Evolutionary conservation across 2,113 vertebrate species (phyloP).

Genomic region (Aramus guarauna): DNA sequence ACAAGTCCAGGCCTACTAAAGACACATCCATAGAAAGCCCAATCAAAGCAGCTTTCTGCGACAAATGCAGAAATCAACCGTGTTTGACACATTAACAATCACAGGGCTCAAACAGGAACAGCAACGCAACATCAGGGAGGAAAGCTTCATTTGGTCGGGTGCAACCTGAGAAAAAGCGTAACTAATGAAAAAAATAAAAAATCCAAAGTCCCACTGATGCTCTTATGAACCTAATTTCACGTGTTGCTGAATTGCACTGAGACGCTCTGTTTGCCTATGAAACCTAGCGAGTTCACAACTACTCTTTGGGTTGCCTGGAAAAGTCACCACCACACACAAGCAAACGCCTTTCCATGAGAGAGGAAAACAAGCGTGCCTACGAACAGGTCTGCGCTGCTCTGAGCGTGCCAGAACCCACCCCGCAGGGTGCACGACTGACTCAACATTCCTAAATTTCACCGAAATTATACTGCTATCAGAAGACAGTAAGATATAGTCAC

Average conservation of each 20-base stretch:
- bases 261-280: rapidly evolving
- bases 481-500: background rate
- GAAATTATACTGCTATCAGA: background rate
- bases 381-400: background rate
- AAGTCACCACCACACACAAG: background rate
- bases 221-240: background rate
- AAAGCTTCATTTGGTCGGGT: background rate
- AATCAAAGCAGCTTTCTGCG: background rate
- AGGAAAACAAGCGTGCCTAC: rapidly evolving
- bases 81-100: background rate
- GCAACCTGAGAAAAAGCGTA: constrained; percentile 20
- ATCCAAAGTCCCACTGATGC: background rate
- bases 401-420: background rate
- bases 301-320: constrained; percentile 6
- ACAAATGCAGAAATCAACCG: background rate
- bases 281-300: background rate
- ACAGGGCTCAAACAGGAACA: background rate
- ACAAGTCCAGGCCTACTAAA: background rate
- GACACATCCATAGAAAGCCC: background rate
- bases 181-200: background rate
- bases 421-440: background rate
- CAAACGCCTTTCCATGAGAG: rapidly evolving
- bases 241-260: background rate
- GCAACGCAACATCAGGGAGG: background rate
- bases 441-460: background rate